Evolutionary conservation across 1,140 invertebrate species (phyloP), one percentile per base, ranked within the genome.

Genomic region (Globodera ellingtonae): DNA sequence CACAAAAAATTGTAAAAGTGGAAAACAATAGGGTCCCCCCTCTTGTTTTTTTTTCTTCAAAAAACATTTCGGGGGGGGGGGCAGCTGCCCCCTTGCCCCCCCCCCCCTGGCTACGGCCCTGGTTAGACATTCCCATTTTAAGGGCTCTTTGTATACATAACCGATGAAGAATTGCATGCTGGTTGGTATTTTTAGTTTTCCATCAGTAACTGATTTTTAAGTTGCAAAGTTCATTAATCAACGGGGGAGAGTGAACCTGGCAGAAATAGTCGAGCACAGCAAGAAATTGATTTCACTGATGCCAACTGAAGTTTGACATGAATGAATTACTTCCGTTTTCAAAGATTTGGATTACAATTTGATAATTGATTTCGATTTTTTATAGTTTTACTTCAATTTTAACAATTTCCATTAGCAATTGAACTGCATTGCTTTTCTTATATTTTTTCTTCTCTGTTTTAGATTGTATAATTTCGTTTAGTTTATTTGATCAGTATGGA

Each of bases 201-300:
- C 44, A 13, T 48, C 46, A 24, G 35, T 35, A 78, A 62, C n/a
- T 78, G 18, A 7, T 62, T 21, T 81, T 86, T 78, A 71, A 88
- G 95, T 99, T 8, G 96, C 95, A 0, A 97, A 95, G 89, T 99
- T 98, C 90, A 95, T 99, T 3, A 94, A 93, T 86, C 96, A 98
- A 89, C 92, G 96, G 78, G 98, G 98, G 0, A 91, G 97, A 83
- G 94, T 99, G 0, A 95, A 95, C 0, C 95, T 99, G 15, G 89
- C 92, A 6, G 97, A 99, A 86, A 90, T 99, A 71, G 96, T 94
- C 0, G 95, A 98, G 89, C 94, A 94, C 87, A 98, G 96, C 82
- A 97, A 98, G 91, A 92, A 93, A 85, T 91, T 99, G 9, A 97
- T 99, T 79, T 96, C 94, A 89, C 91, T 99, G 59, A 83, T 84